Evolutionary conservation across 1,140 invertebrate species (phyloP), one percentile per base, ranked within the genome.

Genomic region (Drosophila hydei): DNA sequence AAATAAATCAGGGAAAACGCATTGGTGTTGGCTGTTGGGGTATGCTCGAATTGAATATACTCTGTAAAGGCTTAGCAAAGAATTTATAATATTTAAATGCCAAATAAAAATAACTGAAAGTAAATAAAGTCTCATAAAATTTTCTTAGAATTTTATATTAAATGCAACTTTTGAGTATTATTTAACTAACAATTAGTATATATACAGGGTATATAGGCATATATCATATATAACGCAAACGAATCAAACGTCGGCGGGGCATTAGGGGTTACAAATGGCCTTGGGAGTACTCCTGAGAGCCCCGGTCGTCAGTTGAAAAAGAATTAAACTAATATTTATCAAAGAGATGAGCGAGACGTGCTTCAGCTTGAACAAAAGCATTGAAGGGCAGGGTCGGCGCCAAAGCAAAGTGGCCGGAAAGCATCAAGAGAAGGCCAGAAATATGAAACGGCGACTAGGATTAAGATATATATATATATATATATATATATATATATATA

Each of bases 271-370:
- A 47, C 42, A 43, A 58, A 58, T 60, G 56, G 38, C 64, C 64
- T 64, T 73, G 64, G 27, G 33, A 33, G 11, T 23, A 33, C 50
- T 48, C 12, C 30, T 56, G 48, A 19, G 7, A 18, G 25, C 51
- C 48, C 11, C 51, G 38, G 12, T 21, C 43, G 56, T 14, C 42
- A 47, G 55, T 56, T 72, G 63, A 61, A 54, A 80, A 77, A 54
- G 83, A 78, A 83, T 87, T 88, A 88, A 88, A 88, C 81, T 78
- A 87, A 87, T 87, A 88, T 87, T 87, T 87, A 88, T 87, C 78
- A 87, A 88, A 87, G 81, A 78, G 83, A 78, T 87, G 78, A 88
- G 75, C 71, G 72, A 72, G 79, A 88, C 78, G 78, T 81, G 78
- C 81, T 88, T 72, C 76, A 87, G 67, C 64, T 63, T 63, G 72